phyloP scores from a whole-genome alignment of 2,888 invertebrate genomes.

The Charanyca ferruginea region DNA sequence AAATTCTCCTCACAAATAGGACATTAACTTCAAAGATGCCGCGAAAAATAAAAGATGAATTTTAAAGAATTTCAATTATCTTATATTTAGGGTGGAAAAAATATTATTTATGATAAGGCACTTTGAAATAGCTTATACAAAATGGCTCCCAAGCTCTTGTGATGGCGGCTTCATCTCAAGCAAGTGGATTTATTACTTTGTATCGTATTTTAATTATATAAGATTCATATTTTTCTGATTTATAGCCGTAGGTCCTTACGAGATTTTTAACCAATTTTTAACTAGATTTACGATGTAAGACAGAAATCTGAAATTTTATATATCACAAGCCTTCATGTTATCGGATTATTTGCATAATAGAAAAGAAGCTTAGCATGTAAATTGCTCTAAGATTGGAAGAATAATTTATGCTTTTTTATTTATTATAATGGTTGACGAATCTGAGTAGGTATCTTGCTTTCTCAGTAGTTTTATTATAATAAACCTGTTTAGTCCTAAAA shows the following conservation, averaged over 20 bases:
- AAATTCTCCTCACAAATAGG: conserved; percentile 27
- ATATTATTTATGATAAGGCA: conserved; percentile 55
- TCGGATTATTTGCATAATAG: conserved; percentile 55
- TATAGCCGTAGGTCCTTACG: conserved; percentile 61
- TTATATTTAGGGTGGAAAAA: conserved; percentile 42
- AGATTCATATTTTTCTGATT: conserved; percentile 71
- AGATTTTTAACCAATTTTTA: conserved; percentile 53
- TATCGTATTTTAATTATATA: conserved; percentile 75
- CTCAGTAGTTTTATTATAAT: not conserved
- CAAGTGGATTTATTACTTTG: conserved; percentile 73
- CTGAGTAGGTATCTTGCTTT: not conserved
- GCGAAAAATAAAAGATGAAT: conserved; percentile 25
- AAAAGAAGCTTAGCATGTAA: conserved; percentile 51
- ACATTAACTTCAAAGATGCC: conserved; percentile 21
- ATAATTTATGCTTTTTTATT: conserved; percentile 24
- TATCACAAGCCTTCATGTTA: conserved; percentile 36
- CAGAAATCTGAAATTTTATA: conserved; percentile 27
- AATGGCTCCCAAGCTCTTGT: conserved; percentile 54
- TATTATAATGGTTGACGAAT: conserved; percentile 1
- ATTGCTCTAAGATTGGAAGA: conserved; percentile 27
- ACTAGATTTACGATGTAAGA: conserved; percentile 36
- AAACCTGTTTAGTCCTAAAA: not conserved
- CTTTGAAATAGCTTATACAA: conserved; percentile 51
- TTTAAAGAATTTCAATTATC: conserved; percentile 54
- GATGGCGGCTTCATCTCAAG: conserved; percentile 56